Base-by-base conservation (phyloP, 2,888 invertebrate genomes). In the Melinopterus prodromus region DNA sequence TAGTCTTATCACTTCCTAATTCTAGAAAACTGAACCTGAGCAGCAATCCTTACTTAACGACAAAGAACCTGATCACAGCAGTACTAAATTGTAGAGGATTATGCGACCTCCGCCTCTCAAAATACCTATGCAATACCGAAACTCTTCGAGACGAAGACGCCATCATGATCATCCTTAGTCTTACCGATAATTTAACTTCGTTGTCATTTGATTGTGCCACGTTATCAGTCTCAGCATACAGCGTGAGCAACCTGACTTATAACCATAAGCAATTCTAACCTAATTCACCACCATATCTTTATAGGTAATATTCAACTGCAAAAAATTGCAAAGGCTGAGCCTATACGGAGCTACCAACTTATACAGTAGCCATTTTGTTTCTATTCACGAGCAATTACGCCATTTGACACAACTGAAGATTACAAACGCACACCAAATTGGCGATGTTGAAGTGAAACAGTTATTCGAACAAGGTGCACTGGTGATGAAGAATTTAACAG, bases 91-190 rank as follows among this genome's bases (percentile, higher is more conserved):
- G 84, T 71, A 81, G 78, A 69, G 74, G 84, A 37, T 79, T 86
- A 16, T 83, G 84, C 78, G 86, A 86, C 78, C 77, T 86, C 36
- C 81, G 84, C 70, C 78, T 86, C 70, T 84, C 85, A 4, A 77
- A 83, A 9, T 83, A 84, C 16, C 75, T 80, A 69, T 83, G 83
- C 14, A 81, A 81, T 15, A 77, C 72, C 0, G 78, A 84, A 36
- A 82, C 83, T 38, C 81, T 86, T 35, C 81, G 76, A 35, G 86
- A 86, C 78, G 84, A 84, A 79, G 85, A 86, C 80, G 84, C 84
- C 0, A 76, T 80, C n/a, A 81, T 85, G 70, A 84, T 86, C 16
- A 83, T 86, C 9, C 79, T 80, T 71, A 84, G 85, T 78, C 75
- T 84, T 15, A 75, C 81, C 12, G 72, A 80, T 2, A 82, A 80